Base-by-base conservation (phyloP, 2,888 invertebrate genomes). In the Agrochola litura region DNA sequence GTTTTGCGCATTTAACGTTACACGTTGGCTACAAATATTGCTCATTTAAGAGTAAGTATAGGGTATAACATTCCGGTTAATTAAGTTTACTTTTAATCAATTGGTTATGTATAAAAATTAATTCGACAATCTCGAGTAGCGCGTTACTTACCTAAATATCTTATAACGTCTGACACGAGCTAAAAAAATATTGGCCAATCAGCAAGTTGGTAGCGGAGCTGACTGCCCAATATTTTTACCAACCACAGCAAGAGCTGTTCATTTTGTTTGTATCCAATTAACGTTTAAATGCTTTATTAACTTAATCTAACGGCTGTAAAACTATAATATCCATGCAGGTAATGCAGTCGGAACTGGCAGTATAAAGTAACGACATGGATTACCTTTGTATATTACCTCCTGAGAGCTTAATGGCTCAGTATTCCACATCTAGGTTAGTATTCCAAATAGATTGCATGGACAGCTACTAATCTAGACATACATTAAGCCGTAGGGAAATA, bases 351-450 rank as follows among this genome's bases (percentile, higher is more conserved):
- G 25, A 73, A 25, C 81, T 14, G 73, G 73, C 63, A 73, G 54
- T 84, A 73, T 75, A 82, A 78, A 78, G 63, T 84, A 85, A 85
- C 70, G 79, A 73, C 83, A 67, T 22, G 74, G 86, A 74, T 84
- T 82, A 85, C 66, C 76, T 75, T 30, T 46, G 60, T 72, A 70
- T 78, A 85, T 82, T 58, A 74, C 83, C 72, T n/a, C 60, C 72
- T 54, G 63, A 72, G 78, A 75, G 74, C 83, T 82, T 82, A 85
- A 70, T 72, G 81, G 78, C 77, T 82, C 63, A 43, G 81, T 81
- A 52, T 63, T 70, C 82, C 43, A 71, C 68, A 74, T 66, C 43
- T 70, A 73, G 83, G 86, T 75, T 78, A 85, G 72, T 74, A 63
- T 74, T 82, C 22, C 58, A 66, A 74, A 85, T 82, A 78, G 83